Base-by-base conservation (phyloP, 2,113 vertebrate genomes). In the Chauna torquata region DNA sequence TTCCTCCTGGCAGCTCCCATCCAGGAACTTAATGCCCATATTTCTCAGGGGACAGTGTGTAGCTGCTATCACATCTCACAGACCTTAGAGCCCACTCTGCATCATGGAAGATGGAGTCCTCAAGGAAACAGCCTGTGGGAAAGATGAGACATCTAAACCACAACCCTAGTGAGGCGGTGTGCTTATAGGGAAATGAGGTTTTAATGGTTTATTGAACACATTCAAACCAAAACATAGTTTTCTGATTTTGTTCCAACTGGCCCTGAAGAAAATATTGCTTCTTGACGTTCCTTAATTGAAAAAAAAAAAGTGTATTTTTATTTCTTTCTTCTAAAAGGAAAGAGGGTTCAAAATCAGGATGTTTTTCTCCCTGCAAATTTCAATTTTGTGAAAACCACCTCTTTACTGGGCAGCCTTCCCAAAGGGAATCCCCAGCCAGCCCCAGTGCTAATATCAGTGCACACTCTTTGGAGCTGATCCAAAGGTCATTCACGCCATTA, bases 361-460 rank as follows among this genome's bases (percentile, higher is more conserved):
- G 78, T 72, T 95, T 96, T 96, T 82, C 84, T 92, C 97, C 70
- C 71, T 89, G 84, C 95, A 96, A 96, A 91, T 87, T 90, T 89
- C 54, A 77, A 5, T 97, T 96, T 96, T 94, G 71, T 92, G 59
- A 50, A 96, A 97, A 88, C 66, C 2, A 24, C 82, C 68, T 96
- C 90, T 94, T 92, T 70, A 82, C 92, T 90, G 93, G 96, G 95
- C 94, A 97, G 79, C 45, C 81, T 95, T 96, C 94, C 96, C 96
- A 94, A 95, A 87, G 92, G 95, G 94, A 97, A 95, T 96, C 92
- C 94, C 92, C 92, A 94, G 95, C 93, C 95, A 95, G 86, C 58
- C 92, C 79, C 92, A 91, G 70, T 77, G 91, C 82, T 96, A 91
- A 50, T 95, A 95, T 97, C 94, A 96, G 91, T 94, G 84, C 89